Evolutionary conservation across 1,140 invertebrate genomes (phyloP).

Genomic region (Drosophila biarmipes): DNA sequence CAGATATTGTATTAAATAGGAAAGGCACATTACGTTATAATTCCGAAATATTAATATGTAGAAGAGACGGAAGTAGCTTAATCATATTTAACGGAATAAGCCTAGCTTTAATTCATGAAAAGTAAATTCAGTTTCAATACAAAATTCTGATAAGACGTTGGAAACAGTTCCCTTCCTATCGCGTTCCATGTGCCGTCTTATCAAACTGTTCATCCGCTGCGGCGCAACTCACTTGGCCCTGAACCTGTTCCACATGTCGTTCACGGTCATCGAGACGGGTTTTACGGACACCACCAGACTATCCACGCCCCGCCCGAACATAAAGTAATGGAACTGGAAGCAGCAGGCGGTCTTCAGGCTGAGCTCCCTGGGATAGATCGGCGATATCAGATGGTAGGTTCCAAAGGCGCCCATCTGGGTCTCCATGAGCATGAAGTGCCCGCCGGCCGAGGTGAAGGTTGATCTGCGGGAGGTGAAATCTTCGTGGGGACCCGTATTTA

Average conservation of each 20-base stretch:
- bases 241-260: conserved; percentile 40
- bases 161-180: background rate
- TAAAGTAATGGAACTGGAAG: conserved; percentile 76
- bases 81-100: no score
- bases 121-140: no score
- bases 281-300: conserved; percentile 70
- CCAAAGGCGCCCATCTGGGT: conserved; percentile 12
- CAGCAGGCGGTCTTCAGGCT: conserved; percentile 75
- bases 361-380: conserved; percentile 56
- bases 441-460: no score
- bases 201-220: conserved; percentile 5
- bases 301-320: conserved; percentile 74
- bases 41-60: no score
- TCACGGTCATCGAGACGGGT: conserved; percentile 32
- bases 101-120: no score
- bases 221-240: conserved; percentile 37
- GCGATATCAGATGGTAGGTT: conserved; percentile 56
- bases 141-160: background rate
- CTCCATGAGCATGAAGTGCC: conserved; percentile 81
- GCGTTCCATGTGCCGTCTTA: background rate
- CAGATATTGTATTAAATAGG: background rate
- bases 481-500: conserved; percentile 68
- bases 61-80: no score
- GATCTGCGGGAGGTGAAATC: conserved; percentile 71
- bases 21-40: no score